These are phyloP conservation scores for Clistopyga incitator DNA, from an alignment of 2,888 invertebrate genomes.

Conservation along the genomic window DNA sequence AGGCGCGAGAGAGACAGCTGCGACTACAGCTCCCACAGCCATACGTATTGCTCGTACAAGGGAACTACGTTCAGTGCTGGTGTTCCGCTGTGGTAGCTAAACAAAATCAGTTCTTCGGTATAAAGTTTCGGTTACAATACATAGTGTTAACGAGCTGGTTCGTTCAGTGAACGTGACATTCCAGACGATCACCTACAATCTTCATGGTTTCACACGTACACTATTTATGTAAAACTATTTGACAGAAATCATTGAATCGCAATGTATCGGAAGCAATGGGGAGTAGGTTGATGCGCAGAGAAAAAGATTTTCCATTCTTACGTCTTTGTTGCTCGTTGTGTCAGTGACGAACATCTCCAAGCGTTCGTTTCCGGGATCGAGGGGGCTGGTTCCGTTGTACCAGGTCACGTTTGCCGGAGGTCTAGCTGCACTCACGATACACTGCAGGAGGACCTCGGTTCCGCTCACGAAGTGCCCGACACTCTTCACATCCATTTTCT, in stretches of 20 bases:
- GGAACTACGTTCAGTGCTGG: too few species aligned
- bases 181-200: not conserved
- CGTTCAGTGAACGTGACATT: not conserved
- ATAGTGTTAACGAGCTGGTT: not conserved
- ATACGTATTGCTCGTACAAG: too few species aligned
- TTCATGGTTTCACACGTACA: not conserved
- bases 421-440: conserved; percentile 91
- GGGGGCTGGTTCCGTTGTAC: conserved; percentile 90
- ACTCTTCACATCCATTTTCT: conserved; percentile 90
- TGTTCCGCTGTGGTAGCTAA: too few species aligned
- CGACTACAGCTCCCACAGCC: too few species aligned
- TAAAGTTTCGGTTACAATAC: too few species aligned
- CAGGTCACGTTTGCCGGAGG: conserved; percentile 94
- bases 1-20: too few species aligned
- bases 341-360: conserved; percentile 80
- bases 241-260: not conserved
- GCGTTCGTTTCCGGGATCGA: conserved; percentile 78
- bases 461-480: conserved; percentile 93
- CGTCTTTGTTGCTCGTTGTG: conserved; percentile 72
- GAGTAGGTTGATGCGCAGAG: not conserved
- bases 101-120: too few species aligned
- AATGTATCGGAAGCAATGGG: not conserved
- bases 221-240: not conserved
- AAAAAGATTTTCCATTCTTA: conserved; percentile 73
- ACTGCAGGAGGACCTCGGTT: conserved; percentile 91